These are phyloP conservation scores for Coleophora flavipennella DNA, from an alignment of 2,888 invertebrate species.

Conservation along the genomic window DNA sequence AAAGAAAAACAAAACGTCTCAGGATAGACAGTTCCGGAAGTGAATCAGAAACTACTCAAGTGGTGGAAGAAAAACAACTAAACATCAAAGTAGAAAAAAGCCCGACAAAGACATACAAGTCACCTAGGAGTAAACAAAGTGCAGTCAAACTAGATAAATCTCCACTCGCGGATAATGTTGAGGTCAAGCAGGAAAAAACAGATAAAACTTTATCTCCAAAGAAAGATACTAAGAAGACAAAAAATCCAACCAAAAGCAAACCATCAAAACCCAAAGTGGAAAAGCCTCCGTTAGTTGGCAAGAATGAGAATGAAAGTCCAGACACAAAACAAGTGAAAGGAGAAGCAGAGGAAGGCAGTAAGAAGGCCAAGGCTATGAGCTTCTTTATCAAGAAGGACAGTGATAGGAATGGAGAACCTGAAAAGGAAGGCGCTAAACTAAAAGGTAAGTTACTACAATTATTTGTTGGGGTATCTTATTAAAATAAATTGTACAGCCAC, in stretches of 20 bases:
- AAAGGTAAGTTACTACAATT: conserved; percentile 25
- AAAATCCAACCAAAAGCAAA: not conserved
- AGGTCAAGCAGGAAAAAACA: conserved; percentile 7
- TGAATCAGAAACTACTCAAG: conserved; percentile 29
- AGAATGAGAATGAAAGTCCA: not conserved
- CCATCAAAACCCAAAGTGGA: not conserved
- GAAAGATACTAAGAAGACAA: not conserved
- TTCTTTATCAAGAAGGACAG: conserved; percentile 6
- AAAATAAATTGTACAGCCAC: no score
- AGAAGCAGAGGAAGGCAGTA: conserved; percentile 1
- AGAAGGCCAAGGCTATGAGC: conserved; percentile 1
- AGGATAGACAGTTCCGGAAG: conserved; percentile 54
- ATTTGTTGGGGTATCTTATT: not conserved
- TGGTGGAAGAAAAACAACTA: conserved; percentile 15
- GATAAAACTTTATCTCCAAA: conserved; percentile 1
- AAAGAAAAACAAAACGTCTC: conserved; percentile 47
- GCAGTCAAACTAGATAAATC: conserved; percentile 17
- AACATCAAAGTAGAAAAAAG: conserved; percentile 30
- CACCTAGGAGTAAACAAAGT: conserved; percentile 37
- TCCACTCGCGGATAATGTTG: conserved; percentile 13
- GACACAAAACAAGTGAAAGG: conserved; percentile 4
- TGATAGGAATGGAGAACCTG: conserved; percentile 11
- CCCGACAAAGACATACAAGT: conserved; percentile 39
- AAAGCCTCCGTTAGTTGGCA: not conserved
- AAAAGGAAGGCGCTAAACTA: conserved; percentile 17